phyloP scores from a whole-genome alignment of 2,113 vertebrate genomes.

The Perca fluviatilis region DNA sequence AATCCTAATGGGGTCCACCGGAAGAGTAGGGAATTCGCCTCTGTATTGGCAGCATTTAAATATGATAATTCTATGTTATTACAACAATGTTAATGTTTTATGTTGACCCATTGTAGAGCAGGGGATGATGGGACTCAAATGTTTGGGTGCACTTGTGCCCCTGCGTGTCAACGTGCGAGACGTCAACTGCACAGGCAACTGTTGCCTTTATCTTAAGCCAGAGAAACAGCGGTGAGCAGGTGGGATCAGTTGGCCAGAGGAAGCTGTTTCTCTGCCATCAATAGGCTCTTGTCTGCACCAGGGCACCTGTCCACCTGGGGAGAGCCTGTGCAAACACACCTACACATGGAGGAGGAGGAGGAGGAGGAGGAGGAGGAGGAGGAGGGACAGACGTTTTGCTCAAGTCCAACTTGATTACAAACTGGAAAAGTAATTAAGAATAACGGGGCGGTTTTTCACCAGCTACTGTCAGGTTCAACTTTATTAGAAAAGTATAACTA shows the following conservation, averaged over 20 bases:
- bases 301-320: slow-evolving; percentile 71
- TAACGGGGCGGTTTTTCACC: neutral
- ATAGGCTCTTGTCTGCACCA: slow-evolving; percentile 67
- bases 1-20: too few relatives aligned
- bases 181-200: slow-evolving; percentile 65
- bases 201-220: slow-evolving; percentile 59
- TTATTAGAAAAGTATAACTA: neutral
- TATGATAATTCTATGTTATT: neutral
- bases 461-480: neutral
- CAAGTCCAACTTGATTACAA: neutral
- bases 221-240: slow-evolving; percentile 71
- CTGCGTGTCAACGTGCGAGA: slow-evolving; percentile 17
- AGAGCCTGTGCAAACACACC: slow-evolving; percentile 56
- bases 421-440: neutral
- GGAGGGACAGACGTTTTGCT: slow-evolving; percentile 27
- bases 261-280: slow-evolving; percentile 67
- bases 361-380: slow-evolving; percentile 5
- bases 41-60: neutral
- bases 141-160: neutral
- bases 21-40: too few relatives aligned
- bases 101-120: slow-evolving; percentile 2
- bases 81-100: neutral
- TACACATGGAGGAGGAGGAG: slow-evolving; percentile 23
- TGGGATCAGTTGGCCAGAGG: slow-evolving; percentile 72
- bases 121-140: neutral